These are phyloP conservation scores for Montipora capricornis DNA, from an alignment of 64 coral and sea anemone species.

Conservation along the genomic window DNA sequence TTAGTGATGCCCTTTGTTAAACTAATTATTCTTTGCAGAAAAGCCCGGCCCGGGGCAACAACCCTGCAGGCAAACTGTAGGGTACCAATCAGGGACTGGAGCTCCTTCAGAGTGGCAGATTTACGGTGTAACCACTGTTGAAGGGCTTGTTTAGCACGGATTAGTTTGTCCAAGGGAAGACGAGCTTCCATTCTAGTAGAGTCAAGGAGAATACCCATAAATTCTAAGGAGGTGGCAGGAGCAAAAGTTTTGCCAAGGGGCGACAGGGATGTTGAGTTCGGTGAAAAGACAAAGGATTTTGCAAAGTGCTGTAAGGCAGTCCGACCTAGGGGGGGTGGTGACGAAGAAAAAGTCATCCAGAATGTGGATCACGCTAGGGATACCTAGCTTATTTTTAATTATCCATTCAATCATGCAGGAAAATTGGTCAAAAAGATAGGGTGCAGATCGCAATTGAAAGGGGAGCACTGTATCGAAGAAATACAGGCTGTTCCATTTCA, in stretches of 20 bases:
- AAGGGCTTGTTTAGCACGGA: background rate
- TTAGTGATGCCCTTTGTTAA: no score
- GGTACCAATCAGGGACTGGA: no score
- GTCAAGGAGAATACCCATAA: no score
- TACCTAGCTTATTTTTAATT: background rate
- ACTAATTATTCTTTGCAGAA: no score
- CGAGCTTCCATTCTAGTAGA: background rate
- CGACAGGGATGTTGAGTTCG: no score
- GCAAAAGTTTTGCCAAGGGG: background rate
- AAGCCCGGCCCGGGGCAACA: no score
- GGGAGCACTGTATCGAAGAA: background rate
- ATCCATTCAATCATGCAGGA: background rate
- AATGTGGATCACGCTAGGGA: slow-evolving; percentile 9
- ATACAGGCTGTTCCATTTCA: background rate
- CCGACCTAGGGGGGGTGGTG: background rate
- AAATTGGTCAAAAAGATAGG: background rate
- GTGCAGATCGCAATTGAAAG: background rate
- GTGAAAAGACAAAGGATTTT: no score
- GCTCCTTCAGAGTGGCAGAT: no score
- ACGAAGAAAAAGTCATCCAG: slow-evolving; percentile 31
- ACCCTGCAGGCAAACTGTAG: no score
- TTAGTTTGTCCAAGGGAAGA: background rate
- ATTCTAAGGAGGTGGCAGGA: no score
- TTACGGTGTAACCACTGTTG: background rate
- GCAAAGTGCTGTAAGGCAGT: background rate